Evolutionary conservation across 2,888 invertebrate species (phyloP), one percentile per base, ranked within the genome.

Genomic region (Lamellibrachia columna): DNA sequence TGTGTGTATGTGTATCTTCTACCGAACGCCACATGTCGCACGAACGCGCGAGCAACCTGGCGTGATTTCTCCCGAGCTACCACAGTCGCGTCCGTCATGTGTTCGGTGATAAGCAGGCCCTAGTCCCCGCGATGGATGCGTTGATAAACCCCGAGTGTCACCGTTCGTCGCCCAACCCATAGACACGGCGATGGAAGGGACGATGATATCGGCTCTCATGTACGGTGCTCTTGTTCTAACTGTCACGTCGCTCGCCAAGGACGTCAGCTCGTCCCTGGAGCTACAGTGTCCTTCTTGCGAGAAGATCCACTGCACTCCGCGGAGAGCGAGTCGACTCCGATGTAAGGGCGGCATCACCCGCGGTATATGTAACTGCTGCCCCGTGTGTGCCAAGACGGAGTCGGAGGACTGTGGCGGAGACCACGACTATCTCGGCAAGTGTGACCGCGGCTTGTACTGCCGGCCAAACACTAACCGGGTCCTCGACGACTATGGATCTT

Each of bases 361-460:
- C 4, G 96, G 95, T 9, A 94, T 96, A 55, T 96, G 96, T 93
- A 95, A 95, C 55, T 96, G 96, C 93, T 96, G 96, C 92, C 96
- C 96, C 7, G 95, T 95, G 7, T 96, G 96, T 93, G 96, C 96
- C 92, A 96, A 96, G 92, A 93, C 95, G 53, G 95, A 94, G 92
- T 95, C 95, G 4, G 95, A 96, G 93, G 92, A 94, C 52, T 96
- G 96, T 93, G 96, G 96, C 0, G 96, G 96, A 7, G 95, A 95
- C 90, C 95, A 94, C 92, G 93, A 95, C 92, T 96, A 96, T 94
- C 94, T 96, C 92, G 96, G 96, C 52, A 96, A 95, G 93, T 96
- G 96, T 94, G 96, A 96, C 94, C 93, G 94, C 52, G 96, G 95
- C 90, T 94, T 96, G 52, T 75, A 75, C 6, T 75, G 75, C 75